A percentile compares a stretch with the other conserved stretches of the same genome.
Conservation (phyloP, 2,113 vertebrate genomes). For the Chaetodon trifascialis region DNA sequence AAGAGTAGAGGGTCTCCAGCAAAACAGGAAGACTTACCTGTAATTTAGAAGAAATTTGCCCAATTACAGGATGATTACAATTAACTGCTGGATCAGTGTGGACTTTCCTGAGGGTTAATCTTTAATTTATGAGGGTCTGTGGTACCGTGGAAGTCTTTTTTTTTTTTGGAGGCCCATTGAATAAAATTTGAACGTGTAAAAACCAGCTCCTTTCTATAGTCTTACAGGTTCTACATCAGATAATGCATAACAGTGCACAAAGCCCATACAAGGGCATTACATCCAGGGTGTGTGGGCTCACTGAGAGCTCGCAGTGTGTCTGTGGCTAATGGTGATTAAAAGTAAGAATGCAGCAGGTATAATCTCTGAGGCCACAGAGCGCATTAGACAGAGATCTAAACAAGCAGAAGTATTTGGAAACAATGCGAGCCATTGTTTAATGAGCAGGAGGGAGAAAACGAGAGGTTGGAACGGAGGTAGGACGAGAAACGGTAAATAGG, state of each 20-base stretch:
- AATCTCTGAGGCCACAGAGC: constrained; percentile 64
- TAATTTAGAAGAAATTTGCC: constrained; percentile 34
- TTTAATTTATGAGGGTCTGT: background rate
- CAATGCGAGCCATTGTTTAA: constrained; percentile 63
- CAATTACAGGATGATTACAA: constrained; percentile 36
- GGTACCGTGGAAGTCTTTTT: background rate
- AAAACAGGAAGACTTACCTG: constrained; percentile 14
- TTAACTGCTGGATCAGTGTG: background rate
- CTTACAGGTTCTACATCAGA: constrained; percentile 14
- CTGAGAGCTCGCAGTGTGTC: constrained; percentile 2
- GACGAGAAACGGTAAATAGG: constrained; percentile 18
- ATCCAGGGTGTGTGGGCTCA: constrained; percentile 22
- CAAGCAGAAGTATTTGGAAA: constrained; percentile 68
- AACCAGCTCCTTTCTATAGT: background rate
- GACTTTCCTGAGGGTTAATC: background rate
- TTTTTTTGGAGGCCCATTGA: background rate
- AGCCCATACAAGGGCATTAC: constrained; percentile 3
- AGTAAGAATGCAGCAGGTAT: constrained; percentile 45
- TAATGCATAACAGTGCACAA: constrained; percentile 7
- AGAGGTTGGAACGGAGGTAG: background rate
- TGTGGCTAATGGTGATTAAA: constrained; percentile 44
- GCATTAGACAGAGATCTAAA: constrained; percentile 67
- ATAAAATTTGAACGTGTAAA: background rate
- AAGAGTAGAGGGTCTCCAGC: background rate
- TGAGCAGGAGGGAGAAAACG: constrained; percentile 31